Conservation (phyloP, 2,888 invertebrate genomes). For the Drosophila anceps region DNA sequence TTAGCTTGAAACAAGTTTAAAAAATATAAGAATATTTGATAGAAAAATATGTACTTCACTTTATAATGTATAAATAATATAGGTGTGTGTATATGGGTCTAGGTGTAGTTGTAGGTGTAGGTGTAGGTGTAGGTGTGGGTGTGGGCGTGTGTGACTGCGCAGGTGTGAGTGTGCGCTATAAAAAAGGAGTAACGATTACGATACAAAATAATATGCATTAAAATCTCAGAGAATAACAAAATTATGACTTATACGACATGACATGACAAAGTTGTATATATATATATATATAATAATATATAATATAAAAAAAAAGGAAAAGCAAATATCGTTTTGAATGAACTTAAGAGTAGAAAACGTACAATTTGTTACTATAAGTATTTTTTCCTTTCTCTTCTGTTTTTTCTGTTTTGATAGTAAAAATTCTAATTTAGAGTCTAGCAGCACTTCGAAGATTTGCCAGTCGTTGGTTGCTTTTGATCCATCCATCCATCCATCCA, state of each 20-base stretch:
- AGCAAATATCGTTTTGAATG: constrained; percentile 56
- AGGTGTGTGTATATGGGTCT: constrained; percentile 26
- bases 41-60: constrained; percentile 62
- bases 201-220: constrained; percentile 59
- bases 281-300: constrained; percentile 33
- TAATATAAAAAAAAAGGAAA: constrained; percentile 50
- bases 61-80: constrained; percentile 65
- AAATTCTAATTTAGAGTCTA: constrained; percentile 72
- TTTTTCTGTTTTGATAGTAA: constrained; percentile 47
- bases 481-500: constrained; percentile 17
- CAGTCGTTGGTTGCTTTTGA: constrained; percentile 72
- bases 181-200: constrained; percentile 39
- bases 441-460: constrained; percentile 76
- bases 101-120: constrained; percentile 13
- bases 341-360: constrained; percentile 51
- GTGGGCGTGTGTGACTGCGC: constrained; percentile 26
- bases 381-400: neutral
- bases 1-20: constrained; percentile 62
- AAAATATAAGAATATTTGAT: constrained; percentile 63
- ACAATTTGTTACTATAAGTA: constrained; percentile 59
- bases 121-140: constrained; percentile 37
- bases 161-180: constrained; percentile 64
- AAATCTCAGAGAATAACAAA: constrained; percentile 76
- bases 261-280: constrained; percentile 59
- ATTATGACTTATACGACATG: constrained; percentile 47